Evolutionary conservation across 2,888 invertebrate genomes (phyloP).

Genomic region (Machimus rusticus): DNA sequence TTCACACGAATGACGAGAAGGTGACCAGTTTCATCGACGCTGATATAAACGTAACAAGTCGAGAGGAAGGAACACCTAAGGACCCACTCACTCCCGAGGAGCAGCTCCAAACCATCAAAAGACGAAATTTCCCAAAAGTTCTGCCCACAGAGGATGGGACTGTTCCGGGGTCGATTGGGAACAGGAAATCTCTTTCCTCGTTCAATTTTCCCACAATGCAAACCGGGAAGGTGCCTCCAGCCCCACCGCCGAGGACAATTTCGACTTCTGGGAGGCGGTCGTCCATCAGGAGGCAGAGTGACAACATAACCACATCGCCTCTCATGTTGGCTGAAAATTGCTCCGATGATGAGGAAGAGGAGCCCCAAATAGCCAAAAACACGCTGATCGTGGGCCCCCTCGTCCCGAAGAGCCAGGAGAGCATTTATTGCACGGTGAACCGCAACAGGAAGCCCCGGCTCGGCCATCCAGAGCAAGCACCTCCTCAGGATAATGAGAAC

Average conservation of each 20-base stretch:
- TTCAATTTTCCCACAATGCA: conserved; percentile 57
- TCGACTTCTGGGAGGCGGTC: conserved; percentile 68
- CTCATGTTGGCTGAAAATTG: conserved; percentile 65
- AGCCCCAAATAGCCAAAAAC: conserved; percentile 65
- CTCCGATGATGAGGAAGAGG: conserved; percentile 59
- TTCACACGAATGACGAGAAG: conserved; percentile 60
- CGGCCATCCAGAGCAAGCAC: not conserved
- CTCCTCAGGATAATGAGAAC: conserved; percentile 18
- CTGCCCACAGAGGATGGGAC: conserved; percentile 65
- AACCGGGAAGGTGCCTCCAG: conserved; percentile 66
- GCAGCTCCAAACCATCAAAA: conserved; percentile 75
- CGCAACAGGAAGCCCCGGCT: conserved; percentile 38
- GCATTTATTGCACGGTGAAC: conserved; percentile 49
- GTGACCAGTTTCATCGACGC: conserved; percentile 60
- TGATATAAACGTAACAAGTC: conserved; percentile 79
- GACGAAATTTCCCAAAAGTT: conserved; percentile 84
- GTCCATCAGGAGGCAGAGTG: conserved; percentile 60
- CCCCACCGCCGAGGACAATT: conserved; percentile 79
- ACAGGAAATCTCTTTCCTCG: conserved; percentile 73
- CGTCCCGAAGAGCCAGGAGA: conserved; percentile 60
- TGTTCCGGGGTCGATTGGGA: conserved; percentile 51
- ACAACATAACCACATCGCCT: conserved; percentile 62
- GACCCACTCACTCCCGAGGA: conserved; percentile 71
- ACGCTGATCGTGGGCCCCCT: conserved; percentile 67
- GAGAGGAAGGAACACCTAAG: conserved; percentile 62